Evolutionary conservation across 2,888 invertebrate genomes (phyloP).

Genomic region (Eulithis prunata): DNA sequence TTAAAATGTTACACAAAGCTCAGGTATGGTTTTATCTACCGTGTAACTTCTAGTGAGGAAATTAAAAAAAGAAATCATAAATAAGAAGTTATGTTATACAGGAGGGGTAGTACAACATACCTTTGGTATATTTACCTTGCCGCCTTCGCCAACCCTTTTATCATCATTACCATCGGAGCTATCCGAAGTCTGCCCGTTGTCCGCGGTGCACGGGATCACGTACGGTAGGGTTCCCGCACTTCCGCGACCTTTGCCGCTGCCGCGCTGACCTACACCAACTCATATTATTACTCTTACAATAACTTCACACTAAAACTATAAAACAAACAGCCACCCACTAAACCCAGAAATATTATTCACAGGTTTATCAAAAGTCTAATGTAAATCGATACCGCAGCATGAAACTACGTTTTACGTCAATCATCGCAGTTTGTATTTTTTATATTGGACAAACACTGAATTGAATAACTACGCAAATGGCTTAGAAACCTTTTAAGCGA

Average conservation of each 20-base stretch:
- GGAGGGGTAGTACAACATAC: conserved; percentile 42
- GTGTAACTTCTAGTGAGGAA: conserved; percentile 19
- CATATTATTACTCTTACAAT: conserved; percentile 9
- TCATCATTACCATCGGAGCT: conserved; percentile 78
- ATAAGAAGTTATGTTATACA: conserved; percentile 42
- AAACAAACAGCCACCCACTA: background rate
- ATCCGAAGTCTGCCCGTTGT: conserved; percentile 75
- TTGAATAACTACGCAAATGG: background rate
- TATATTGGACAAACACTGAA: no score
- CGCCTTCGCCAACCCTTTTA: conserved; percentile 65
- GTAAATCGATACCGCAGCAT: no score
- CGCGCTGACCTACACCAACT: conserved; percentile 64
- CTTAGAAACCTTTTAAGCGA: background rate
- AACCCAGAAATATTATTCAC: background rate
- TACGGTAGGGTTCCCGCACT: conserved; percentile 74
- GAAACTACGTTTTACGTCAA: no score
- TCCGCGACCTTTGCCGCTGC: conserved; percentile 76
- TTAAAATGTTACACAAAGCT: conserved; percentile 15
- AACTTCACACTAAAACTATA: background rate
- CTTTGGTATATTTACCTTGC: conserved; percentile 66
- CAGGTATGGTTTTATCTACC: conserved; percentile 5
- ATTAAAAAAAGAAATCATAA: conserved; percentile 23
- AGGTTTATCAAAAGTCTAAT: no score
- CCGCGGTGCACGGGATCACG: conserved; percentile 76
- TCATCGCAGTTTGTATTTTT: no score